A percentile compares a stretch with the other conserved stretches of the same genome.
Conservation (phyloP, 2,797 vertebrate species). For the Remorina albescens region DNA sequence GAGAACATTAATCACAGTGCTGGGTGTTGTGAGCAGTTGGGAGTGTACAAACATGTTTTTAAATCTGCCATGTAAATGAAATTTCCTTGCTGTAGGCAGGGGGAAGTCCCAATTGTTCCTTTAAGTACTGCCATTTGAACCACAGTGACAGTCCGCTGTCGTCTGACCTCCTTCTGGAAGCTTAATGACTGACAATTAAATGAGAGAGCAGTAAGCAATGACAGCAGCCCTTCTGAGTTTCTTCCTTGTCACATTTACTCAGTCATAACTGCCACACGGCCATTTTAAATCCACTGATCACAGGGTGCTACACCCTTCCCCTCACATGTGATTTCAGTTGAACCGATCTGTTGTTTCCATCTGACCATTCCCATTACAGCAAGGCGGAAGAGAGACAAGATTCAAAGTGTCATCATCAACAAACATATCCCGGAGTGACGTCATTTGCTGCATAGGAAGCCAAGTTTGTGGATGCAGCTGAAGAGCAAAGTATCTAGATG, state of each 20-base stretch:
- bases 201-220: slow-evolving; percentile 30
- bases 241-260: slow-evolving; percentile 14
- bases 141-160: slow-evolving; percentile 51
- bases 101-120: slow-evolving; percentile 21
- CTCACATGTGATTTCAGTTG: slow-evolving; percentile 38
- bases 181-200: slow-evolving; percentile 36
- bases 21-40: neutral
- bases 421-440: slow-evolving; percentile 21
- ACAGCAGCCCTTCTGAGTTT: slow-evolving; percentile 16
- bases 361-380: slow-evolving; percentile 11
- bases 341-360: slow-evolving; percentile 28
- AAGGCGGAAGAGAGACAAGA: slow-evolving; percentile 15
- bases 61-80: slow-evolving; percentile 3
- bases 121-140: slow-evolving; percentile 36
- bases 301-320: slow-evolving; percentile 1
- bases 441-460: slow-evolving; percentile 4
- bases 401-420: slow-evolving; percentile 21
- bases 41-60: neutral
- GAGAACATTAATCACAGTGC: neutral
- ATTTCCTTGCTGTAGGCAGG: neutral
- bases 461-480: slow-evolving; percentile 12
- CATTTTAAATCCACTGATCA: slow-evolving; percentile 25
- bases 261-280: neutral
- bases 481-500: slow-evolving; percentile 16
- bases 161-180: slow-evolving; percentile 45